Evolutionary conservation across 1,140 invertebrate species (phyloP), one percentile per base, ranked within the genome.

Genomic region (Hyles euphorbiae): DNA sequence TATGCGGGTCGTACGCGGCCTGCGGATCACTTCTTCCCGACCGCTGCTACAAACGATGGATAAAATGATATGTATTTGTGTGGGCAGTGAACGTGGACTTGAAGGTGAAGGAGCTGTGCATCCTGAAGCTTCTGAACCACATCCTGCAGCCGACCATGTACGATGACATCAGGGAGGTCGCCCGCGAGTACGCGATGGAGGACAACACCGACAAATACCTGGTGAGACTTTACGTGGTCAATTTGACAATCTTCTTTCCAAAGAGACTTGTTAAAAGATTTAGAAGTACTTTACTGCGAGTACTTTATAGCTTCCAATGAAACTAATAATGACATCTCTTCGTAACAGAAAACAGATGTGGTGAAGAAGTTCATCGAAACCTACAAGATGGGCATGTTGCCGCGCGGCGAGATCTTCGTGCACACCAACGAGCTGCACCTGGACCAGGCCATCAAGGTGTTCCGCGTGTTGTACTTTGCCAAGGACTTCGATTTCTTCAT

Each of bases 401-500:
- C 90, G 1, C 89, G 90, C 6, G 90, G 91, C 9, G 89, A 90
- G 65, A 58, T 92, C 1, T 93, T 90, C 72, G 91, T 91, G 0
- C 80, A 89, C 64, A 86, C 79, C 74, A 78, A 92, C 65, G 68
- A 83, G 2, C 81, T 90, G 34, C 90, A 93, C 52, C 76, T 90
- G 22, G 77, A 91, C 3, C 90, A 94, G 72, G 91, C 91, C 45
- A 76, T 90, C 12, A 71, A 82, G 3, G 80, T 93, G 22, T 93
- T 92, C 90, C 82, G 89, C 22, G 70, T 93, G 3, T 79, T 94
- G 33, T 92, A 91, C 85, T 90, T 90, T 66, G 92, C 92, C 44
- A 92, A 93, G 73, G 91, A 92, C 76, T 94, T 91, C 67, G 89
- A 91, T 32, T 91, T 90, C 34, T 94, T 94, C 88, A 91, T 92